phyloP scores from a whole-genome alignment of 2,797 vertebrate genomes.

The Poecile montanus region DNA sequence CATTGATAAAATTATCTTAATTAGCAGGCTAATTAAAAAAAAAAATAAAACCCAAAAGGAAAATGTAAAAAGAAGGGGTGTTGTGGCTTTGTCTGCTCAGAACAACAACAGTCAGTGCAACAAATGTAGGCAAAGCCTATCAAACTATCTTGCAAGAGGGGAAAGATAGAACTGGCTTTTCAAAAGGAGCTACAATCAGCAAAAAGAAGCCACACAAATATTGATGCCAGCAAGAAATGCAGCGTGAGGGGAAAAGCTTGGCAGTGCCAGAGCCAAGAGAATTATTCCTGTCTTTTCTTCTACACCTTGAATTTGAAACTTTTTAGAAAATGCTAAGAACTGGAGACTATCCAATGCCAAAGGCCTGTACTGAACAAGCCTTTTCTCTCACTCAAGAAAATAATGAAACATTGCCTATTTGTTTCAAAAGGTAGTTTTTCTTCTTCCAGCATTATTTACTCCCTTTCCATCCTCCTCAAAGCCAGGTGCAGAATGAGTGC shows the following conservation, averaged over 20 bases:
- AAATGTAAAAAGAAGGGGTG: not conserved
- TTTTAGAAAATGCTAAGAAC: not conserved
- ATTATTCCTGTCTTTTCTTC: not conserved
- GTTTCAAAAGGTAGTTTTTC: not conserved
- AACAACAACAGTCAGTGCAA: not conserved
- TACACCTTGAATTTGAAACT: not conserved
- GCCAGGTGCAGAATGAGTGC: accelerated
- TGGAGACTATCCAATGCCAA: not conserved
- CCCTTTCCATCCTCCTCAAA: not conserved
- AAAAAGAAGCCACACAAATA: not conserved
- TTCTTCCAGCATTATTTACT: not conserved
- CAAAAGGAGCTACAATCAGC: not conserved
- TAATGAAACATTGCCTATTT: not conserved
- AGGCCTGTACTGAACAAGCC: not conserved
- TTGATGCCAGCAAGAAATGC: not conserved
- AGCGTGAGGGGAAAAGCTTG: not conserved
- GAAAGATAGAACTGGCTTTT: not conserved
- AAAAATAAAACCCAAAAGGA: not conserved
- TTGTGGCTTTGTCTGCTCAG: not conserved
- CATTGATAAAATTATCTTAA: not conserved
- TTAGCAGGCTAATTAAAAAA: not conserved
- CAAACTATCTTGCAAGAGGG: not conserved
- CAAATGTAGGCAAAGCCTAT: not conserved
- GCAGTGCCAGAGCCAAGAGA: not conserved
- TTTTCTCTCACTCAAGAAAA: not conserved